phyloP scores from a whole-genome alignment of 2,888 invertebrate species.

The Acholoe squamosa region DNA sequence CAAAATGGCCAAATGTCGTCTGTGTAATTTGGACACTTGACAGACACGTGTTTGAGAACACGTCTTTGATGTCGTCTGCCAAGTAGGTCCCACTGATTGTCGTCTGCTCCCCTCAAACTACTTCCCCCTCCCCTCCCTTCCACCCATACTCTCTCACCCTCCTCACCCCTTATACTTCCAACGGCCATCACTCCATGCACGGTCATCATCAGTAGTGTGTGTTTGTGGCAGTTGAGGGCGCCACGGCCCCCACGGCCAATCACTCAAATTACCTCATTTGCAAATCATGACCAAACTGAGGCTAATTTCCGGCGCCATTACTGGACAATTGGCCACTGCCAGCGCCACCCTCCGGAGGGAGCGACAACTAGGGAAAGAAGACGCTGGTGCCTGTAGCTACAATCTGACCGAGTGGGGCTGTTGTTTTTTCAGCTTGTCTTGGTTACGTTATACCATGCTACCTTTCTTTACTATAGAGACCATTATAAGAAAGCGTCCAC shows the following conservation, averaged over 20 bases:
- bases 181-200: background rate
- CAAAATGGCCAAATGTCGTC: slow-evolving; percentile 6
- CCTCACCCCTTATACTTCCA: background rate
- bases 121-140: background rate
- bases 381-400: slow-evolving; percentile 10
- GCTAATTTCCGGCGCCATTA: slow-evolving; percentile 54
- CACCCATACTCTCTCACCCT: background rate
- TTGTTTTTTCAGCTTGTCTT: too few relatives aligned
- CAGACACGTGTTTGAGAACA: background rate
- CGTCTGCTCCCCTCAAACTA: background rate
- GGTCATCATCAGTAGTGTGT: background rate
- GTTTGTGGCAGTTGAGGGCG: background rate
- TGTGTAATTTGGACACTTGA: slow-evolving; percentile 29
- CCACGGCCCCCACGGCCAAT: slow-evolving; percentile 1
- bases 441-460: too few relatives aligned
- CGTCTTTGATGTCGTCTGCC: slow-evolving; percentile 25
- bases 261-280: slow-evolving; percentile 55
- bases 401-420: background rate
- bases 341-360: slow-evolving; percentile 21
- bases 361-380: background rate
- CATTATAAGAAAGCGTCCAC: too few relatives aligned
- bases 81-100: background rate
- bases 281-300: slow-evolving; percentile 52
- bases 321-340: slow-evolving; percentile 43
- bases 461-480: too few relatives aligned